Conservation (phyloP, 30 jellyfish, hydroid and myxozoan species). For the Cassiopea andromeda region DNA sequence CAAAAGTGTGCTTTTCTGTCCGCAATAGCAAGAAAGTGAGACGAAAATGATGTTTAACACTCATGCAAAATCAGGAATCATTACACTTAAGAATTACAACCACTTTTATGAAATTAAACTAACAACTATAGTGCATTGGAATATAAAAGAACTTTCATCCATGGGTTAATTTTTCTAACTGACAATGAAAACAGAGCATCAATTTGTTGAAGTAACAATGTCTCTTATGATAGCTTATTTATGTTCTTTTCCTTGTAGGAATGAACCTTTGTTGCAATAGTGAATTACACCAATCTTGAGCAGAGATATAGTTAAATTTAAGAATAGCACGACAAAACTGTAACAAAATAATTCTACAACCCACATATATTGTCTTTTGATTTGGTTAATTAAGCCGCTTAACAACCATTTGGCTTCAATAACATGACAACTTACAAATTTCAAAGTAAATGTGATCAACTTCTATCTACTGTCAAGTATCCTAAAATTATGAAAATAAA, state of each 20-base stretch:
- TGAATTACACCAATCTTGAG: background rate
- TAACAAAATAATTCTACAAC: constrained; percentile 1
- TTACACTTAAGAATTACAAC: constrained; percentile 53
- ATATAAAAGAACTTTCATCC: constrained; percentile 12
- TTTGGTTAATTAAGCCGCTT: background rate
- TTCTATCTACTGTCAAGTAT: background rate
- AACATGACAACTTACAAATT: constrained; percentile 19
- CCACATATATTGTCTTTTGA: background rate
- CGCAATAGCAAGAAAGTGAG: background rate
- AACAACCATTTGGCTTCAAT: background rate
- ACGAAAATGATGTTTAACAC: background rate
- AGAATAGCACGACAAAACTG: background rate
- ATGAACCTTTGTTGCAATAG: background rate
- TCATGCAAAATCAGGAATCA: constrained; percentile 50
- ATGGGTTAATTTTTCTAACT: background rate
- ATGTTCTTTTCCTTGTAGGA: background rate
- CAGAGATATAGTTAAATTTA: background rate
- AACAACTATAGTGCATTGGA: background rate
- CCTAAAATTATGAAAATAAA: background rate
- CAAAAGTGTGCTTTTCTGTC: background rate
- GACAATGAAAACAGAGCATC: background rate
- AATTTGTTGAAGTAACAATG: no score
- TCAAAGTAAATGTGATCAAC: background rate
- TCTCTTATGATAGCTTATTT: background rate
- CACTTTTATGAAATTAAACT: constrained; percentile 8